Conservation (phyloP, 2,888 invertebrate species). For the Exocentrus adspersus region DNA sequence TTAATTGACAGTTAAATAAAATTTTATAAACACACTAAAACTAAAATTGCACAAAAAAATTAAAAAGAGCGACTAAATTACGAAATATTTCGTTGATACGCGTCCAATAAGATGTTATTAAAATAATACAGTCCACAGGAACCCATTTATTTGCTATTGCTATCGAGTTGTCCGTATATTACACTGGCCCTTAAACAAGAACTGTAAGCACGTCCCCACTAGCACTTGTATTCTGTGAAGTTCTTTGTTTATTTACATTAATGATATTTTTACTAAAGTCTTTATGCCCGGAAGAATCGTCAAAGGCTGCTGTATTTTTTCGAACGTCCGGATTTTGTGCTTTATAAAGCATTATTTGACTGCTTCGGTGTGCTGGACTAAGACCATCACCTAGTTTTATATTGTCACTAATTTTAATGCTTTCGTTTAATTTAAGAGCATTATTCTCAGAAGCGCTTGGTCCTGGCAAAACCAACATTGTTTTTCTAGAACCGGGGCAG, state of each 20-base stretch:
- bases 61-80: constrained; percentile 31
- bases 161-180: too few relatives aligned
- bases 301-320: constrained; percentile 79
- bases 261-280: constrained; percentile 82
- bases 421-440: constrained; percentile 55
- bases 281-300: constrained; percentile 71
- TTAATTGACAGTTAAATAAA: constrained; percentile 26
- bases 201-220: constrained; percentile 67
- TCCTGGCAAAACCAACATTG: constrained; percentile 63
- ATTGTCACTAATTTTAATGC: constrained; percentile 46
- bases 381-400: constrained; percentile 58
- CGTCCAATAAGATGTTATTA: constrained; percentile 5
- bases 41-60: constrained; percentile 48
- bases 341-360: constrained; percentile 79
- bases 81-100: constrained; percentile 12
- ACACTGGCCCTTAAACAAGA: constrained; percentile 65
- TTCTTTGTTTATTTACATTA: constrained; percentile 66
- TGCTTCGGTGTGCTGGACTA: constrained; percentile 66
- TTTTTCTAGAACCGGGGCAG: constrained; percentile 62
- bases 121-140: background rate
- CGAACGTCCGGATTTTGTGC: constrained; percentile 86
- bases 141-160: constrained; percentile 17
- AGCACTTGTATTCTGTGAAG: constrained; percentile 58
- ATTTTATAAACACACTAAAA: constrained; percentile 33
- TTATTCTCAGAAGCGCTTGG: constrained; percentile 58